phyloP scores from a whole-genome alignment of 1,140 invertebrate species.

The Drosophila navojoa region DNA sequence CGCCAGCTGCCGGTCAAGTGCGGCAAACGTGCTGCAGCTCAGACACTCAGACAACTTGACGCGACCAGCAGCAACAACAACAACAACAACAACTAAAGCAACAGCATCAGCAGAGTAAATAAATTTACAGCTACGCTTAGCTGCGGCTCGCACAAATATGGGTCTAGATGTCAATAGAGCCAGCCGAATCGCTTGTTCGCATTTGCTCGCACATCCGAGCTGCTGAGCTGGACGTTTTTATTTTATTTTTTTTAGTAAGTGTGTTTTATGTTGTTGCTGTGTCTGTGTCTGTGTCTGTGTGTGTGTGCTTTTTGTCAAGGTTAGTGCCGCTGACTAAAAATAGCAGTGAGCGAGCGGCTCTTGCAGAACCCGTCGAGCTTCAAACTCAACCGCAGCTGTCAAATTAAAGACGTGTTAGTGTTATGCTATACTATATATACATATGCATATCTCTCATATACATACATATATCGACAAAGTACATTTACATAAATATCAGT shows the following conservation, averaged over 20 bases:
- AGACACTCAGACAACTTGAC: slow-evolving; percentile 59
- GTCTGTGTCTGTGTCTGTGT: neutral
- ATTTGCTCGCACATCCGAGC: slow-evolving; percentile 27
- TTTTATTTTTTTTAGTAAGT: slow-evolving; percentile 35
- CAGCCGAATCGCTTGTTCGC: slow-evolving; percentile 40
- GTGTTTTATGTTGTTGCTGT: slow-evolving; percentile 10
- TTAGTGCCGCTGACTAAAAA: slow-evolving; percentile 68
- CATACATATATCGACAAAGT: slow-evolving; percentile 11
- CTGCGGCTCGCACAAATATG: slow-evolving; percentile 60
- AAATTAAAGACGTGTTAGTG: slow-evolving; percentile 63
- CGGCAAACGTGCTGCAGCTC: slow-evolving; percentile 45
- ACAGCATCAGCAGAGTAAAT: slow-evolving; percentile 41
- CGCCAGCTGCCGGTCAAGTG: slow-evolving; percentile 63
- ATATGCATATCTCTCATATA: slow-evolving; percentile 25
- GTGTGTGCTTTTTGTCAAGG: slow-evolving; percentile 47
- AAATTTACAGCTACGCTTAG: slow-evolving; percentile 67
- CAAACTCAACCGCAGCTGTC: slow-evolving; percentile 66
- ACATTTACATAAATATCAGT: slow-evolving; percentile 51
- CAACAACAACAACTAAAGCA: neutral
- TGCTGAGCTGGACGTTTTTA: slow-evolving; percentile 18
- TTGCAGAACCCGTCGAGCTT: slow-evolving; percentile 55
- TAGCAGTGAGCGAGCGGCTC: slow-evolving; percentile 66
- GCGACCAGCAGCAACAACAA: slow-evolving; percentile 31
- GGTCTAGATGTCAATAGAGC: slow-evolving; percentile 74
- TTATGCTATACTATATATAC: slow-evolving; percentile 65